Percentiles rank a stretch among this genome's conserved stretches.
Evolutionary conservation across 2,888 invertebrate genomes (phyloP).

Genomic region (Sinelater perroti): DNA sequence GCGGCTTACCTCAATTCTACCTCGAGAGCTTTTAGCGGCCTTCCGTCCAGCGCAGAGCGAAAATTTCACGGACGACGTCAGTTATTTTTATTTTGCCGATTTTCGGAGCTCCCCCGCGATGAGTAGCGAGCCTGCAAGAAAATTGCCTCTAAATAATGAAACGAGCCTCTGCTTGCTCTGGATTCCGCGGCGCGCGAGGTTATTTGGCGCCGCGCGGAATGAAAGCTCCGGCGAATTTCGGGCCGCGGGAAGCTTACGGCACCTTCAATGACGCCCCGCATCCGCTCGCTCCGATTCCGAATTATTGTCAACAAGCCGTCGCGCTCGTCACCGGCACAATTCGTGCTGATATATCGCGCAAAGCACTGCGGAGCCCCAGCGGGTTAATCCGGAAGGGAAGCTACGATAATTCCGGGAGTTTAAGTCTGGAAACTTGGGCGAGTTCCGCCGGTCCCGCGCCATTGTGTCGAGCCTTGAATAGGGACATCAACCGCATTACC

Average conservation of each 20-base stretch:
- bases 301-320: constrained; percentile 13
- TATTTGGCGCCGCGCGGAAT: too few relatives aligned
- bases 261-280: too few relatives aligned
- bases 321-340: background rate
- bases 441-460: background rate
- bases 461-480: constrained; percentile 4
- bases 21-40: background rate
- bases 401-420: constrained; percentile 12
- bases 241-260: too few relatives aligned
- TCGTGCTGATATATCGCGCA: constrained; percentile 2
- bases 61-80: background rate
- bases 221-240: too few relatives aligned
- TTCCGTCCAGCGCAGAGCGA: background rate
- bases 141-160: too few relatives aligned
- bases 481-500: constrained; percentile 10
- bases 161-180: too few relatives aligned
- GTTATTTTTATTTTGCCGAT: constrained; percentile 3
- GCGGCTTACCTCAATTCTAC: constrained; percentile 7
- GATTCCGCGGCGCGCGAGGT: too few relatives aligned
- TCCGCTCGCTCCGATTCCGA: background rate
- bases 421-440: constrained; percentile 6
- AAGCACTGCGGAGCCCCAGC: background rate
- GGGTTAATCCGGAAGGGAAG: constrained; percentile 3
- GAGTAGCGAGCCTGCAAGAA: too few relatives aligned
- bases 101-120: too few relatives aligned